Evolutionary conservation across 2,888 invertebrate genomes (phyloP), one percentile per base, ranked within the genome.

Genomic region (Lasius fuliginosus): DNA sequence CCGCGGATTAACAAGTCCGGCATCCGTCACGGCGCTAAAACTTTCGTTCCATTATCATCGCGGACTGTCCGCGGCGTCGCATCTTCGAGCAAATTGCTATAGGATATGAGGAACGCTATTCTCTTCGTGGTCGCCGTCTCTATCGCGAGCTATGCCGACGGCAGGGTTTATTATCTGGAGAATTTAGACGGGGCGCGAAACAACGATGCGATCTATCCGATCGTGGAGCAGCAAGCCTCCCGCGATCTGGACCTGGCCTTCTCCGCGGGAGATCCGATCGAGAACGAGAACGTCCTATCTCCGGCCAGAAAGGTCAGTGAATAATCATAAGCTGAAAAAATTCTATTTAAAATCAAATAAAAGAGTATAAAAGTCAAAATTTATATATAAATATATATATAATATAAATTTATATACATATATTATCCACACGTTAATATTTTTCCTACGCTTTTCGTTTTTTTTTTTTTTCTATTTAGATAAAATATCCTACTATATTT

Each of bases 171-270:
- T 86, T 92, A 92, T 67, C 82, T 91, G 60, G 83, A 90, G 33
- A 87, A 86, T 84, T 0, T 85, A 12, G 83, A 87, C 49, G 83
- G 33, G 11, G 77, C 68, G 27, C 87, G 87, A 84, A 83, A 86
- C 77, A 86, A 53, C 18, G 88, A 86, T 67, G 84, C 68, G 30
- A 74, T 84, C 79, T 89, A 89, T 82, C 89, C 90, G 49, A 36
- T 88, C 76, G 77, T 84, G 40, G 81, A 79, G 67, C 93, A 93
- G 81, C 92, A 93, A 84, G 91, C 93, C 8, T 94, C 94, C 3
- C 90, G 92, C 58, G 93, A 94, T 87, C 90, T 94, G 83, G 93
- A 94, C 75, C 82, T 94, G 60, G 92, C 90, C 74, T 94, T 94
- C 83, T 89, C 91, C 12, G 91, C 92, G 1, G 88, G 83, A 9